These are phyloP conservation scores for Gnathonemus longibarbis DNA, from an alignment of 2,113 vertebrate species.

Conservation along the genomic window DNA sequence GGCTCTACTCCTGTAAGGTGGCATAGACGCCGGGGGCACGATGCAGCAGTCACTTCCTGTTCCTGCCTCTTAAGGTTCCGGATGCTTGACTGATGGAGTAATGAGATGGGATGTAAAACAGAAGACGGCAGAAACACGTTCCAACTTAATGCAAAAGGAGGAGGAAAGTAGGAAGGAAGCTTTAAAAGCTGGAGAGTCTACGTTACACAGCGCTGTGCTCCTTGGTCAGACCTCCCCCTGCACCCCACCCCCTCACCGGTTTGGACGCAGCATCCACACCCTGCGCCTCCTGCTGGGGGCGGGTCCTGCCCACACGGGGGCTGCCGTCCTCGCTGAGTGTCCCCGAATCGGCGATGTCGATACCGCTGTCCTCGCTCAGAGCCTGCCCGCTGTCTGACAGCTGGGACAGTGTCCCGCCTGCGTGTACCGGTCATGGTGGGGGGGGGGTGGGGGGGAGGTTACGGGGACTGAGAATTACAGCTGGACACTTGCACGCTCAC, in stretches of 20 bases:
- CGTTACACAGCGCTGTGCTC: not conserved
- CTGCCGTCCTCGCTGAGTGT: conserved; percentile 69
- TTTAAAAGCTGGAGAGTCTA: not conserved
- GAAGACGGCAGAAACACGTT: not conserved
- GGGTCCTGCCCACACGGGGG: conserved; percentile 58
- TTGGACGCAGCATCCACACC: conserved; percentile 61
- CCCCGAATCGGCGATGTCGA: conserved; percentile 83
- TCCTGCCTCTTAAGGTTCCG: not conserved
- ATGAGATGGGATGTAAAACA: conserved; percentile 11
- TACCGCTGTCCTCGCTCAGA: conserved; percentile 92
- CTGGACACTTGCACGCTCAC: not conserved
- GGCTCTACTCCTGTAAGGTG: not conserved
- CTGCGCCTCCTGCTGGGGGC: conserved; percentile 55
- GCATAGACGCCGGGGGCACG: not conserved
- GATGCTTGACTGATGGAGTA: not conserved
- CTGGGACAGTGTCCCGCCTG: conserved; percentile 85
- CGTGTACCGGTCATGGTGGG: conserved; percentile 22
- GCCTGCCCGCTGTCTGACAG: conserved; percentile 86
- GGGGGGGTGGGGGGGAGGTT: not conserved
- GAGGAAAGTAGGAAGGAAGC: not conserved
- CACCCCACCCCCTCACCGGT: conserved; percentile 68
- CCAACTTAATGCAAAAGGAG: not conserved
- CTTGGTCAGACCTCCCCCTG: not conserved
- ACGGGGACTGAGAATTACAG: not conserved
- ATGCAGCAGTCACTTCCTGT: not conserved